These are phyloP conservation scores for Drosophila colorata DNA, from an alignment of 2,888 invertebrate species.

Conservation along the genomic window DNA sequence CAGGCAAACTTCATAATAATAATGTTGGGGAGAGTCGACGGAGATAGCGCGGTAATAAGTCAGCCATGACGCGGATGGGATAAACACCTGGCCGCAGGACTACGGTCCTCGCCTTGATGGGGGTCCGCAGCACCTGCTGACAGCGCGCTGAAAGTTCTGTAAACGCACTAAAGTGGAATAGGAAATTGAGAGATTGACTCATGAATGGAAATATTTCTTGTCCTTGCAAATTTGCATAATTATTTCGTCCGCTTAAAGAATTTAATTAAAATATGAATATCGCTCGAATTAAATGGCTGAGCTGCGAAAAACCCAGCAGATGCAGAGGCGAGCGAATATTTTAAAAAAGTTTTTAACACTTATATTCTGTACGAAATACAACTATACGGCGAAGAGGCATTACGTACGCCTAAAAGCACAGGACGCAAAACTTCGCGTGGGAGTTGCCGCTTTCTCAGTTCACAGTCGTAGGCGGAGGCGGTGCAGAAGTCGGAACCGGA, in stretches of 20 bases:
- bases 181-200: slow-evolving; percentile 47
- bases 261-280: slow-evolving; percentile 58
- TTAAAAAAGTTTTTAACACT: slow-evolving; percentile 35
- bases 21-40: slow-evolving; percentile 39
- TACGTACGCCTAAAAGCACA: slow-evolving; percentile 50
- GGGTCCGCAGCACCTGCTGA: slow-evolving; percentile 41
- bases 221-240: slow-evolving; percentile 70
- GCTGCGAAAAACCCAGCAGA: neutral
- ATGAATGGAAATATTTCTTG: slow-evolving; percentile 54
- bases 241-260: slow-evolving; percentile 52
- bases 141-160: slow-evolving; percentile 31
- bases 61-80: slow-evolving; percentile 43
- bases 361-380: slow-evolving; percentile 29
- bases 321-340: slow-evolving; percentile 12
- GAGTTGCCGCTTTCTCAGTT: slow-evolving; percentile 22
- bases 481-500: slow-evolving; percentile 13
- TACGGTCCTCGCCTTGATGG: slow-evolving; percentile 31
- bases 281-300: slow-evolving; percentile 38
- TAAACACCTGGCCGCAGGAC: slow-evolving; percentile 53
- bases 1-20: slow-evolving; percentile 70
- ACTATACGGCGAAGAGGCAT: slow-evolving; percentile 36
- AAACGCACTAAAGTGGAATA: slow-evolving; percentile 24
- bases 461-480: slow-evolving; percentile 4
- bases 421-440: slow-evolving; percentile 35
- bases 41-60: slow-evolving; percentile 62